Evolutionary conservation across 2,797 vertebrate genomes (phyloP), one percentile per base, ranked within the genome.

Genomic region (Triplophysa yarkandensis): DNA sequence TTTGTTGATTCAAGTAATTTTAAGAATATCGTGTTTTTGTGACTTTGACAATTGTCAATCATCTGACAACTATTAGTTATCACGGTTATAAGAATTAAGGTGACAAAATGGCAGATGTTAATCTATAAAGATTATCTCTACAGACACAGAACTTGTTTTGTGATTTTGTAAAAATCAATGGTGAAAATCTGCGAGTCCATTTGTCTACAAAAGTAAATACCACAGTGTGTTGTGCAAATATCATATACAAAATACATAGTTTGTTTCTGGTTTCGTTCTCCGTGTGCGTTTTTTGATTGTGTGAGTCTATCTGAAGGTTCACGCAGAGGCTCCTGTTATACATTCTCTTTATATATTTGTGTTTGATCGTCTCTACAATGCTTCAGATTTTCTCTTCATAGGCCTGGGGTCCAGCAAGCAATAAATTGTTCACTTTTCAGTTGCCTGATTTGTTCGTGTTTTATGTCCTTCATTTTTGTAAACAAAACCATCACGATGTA

Each of bases 401-500:
- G 17, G 36, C 55, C 21, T 48, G 55, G 46, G 32, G 55, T 71
- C 69, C 58, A 63, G 58, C 14, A 44, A 25, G 41, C 39, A 55
- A 28, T 55, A 7, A 11, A 10, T 52, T 48, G 43, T 50, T 43
- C 11, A 1, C 16, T 43, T 52, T 62, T 11, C 4, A 70, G 64
- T 32, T 63, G 27, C 28, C 50, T 32, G 25, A 21, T n/a, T 46
- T 65, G 30, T 43, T 61, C 60, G 23, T 48, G 27, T 64, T 52
- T 71, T 60, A 1, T 6, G 62, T 34, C 34, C 44, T 34, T 39
- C 57, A 13, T 7, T 34, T n/a, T 44, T 68, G 48, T 48, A 32
- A 64, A 36, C 66, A 27, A 57, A 39, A 54, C 36, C 39, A 68
- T 46, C 9, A 52, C 36, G 34, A 54, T 61, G 17, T 69, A 54